Percentiles rank a stretch among this genome's conserved stretches.
These are phyloP conservation scores for Adineta ricciae DNA, from an alignment of 2,888 invertebrate species.

Conservation along the genomic window DNA sequence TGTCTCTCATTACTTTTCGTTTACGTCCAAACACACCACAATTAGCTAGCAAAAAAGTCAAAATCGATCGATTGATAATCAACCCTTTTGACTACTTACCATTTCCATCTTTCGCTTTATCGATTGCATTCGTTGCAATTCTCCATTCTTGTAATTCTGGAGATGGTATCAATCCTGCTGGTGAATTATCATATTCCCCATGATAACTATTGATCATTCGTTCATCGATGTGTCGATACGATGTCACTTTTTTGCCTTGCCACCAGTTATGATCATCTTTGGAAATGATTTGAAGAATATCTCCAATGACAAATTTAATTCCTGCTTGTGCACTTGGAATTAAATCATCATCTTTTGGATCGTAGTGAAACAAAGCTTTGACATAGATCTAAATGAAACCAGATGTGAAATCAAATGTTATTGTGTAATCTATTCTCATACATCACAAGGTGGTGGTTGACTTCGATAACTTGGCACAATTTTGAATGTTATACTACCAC, in stretches of 20 bases:
- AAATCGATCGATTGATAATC: no score
- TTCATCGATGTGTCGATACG: not conserved
- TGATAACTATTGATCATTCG: conserved; percentile 35
- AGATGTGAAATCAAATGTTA: not conserved
- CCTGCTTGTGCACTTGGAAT: conserved; percentile 99
- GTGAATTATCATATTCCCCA: conserved; percentile 54
- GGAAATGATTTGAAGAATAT: conserved; percentile 86
- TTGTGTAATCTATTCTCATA: not conserved
- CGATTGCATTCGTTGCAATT: conserved; percentile 59
- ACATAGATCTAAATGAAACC: conserved; percentile 74
- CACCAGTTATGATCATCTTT: conserved; percentile 99
- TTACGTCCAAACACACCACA: conserved; percentile 36
- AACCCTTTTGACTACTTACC: no score
- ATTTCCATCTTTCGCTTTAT: conserved; percentile 31
- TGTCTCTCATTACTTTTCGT: conserved; percentile 64
- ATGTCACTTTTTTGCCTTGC: conserved; percentile 65
- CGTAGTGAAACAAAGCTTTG: conserved; percentile 92
- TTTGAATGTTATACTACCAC: conserved; percentile 95
- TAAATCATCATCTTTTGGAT: conserved; percentile 89
- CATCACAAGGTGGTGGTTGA: conserved; percentile 55
- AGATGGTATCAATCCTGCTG: conserved; percentile 92
- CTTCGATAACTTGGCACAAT: conserved; percentile 95
- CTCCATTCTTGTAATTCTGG: conserved; percentile 95
- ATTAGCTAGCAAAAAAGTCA: conserved; percentile 33
- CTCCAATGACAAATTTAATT: conserved; percentile 85